Base-by-base conservation (phyloP, 2,113 vertebrate genomes). In the Catharus fuscescens region DNA sequence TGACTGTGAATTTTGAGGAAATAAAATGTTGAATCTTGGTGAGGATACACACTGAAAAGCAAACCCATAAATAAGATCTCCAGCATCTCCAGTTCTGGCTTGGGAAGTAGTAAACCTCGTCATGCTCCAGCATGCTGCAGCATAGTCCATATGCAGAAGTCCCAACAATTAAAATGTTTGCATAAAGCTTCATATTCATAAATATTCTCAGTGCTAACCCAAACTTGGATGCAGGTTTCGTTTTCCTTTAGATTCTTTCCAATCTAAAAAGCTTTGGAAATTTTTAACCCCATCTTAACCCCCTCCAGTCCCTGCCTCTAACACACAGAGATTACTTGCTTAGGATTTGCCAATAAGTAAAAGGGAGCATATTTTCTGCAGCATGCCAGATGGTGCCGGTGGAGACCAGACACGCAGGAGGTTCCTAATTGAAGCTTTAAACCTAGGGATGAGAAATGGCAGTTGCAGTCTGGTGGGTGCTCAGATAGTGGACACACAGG, bases 381-480 rank as follows among this genome's bases (percentile, higher is more conserved):
- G 85, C 31, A 9, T 96, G 94, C 97, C 98, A 98, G 98, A 98
- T 98, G 98, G 97, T 93, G 95, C 96, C 97, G 94, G 90, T 96
- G 97, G 96, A 97, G 95, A 92, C 91, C 95, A 95, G 96, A 97
- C 95, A 72, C 0, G 1, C 95, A 97, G 96, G 96, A 97, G 96
- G 94, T 89, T 98, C 93, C 97, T 98, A 98, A 98, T 98, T 98
- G 98, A 97, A 97, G 96, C 97, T 97, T 97, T 98, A 96, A 97
- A 97, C 85, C 92, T 97, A 88, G 50, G 80, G 94, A 96, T 96
- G 96, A 97, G 97, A 95, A 97, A 90, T 31, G 92, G 92, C 97
- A 96, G 95, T 89, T 80, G 28, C 95, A 96, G 85, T 88, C 96
- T 97, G 95, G 88, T 95, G 92, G 80, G 74, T 96, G 93, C 91